Base-by-base conservation (phyloP, 2,113 vertebrate species). In the Spilogale gracilis region DNA sequence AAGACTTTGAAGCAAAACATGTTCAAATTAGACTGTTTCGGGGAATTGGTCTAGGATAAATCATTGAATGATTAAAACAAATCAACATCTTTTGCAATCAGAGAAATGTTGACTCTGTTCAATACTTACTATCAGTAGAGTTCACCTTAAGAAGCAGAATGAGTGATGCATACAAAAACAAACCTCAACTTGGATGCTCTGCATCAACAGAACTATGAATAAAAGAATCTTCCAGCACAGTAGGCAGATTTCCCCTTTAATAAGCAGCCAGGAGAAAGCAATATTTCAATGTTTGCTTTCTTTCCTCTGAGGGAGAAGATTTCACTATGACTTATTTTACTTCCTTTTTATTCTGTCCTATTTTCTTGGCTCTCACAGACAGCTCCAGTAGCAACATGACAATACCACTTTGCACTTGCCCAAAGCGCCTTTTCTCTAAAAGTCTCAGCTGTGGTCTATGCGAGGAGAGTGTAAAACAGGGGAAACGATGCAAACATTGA, bases 231-330 rank as follows among this genome's bases (percentile, higher is more conserved):
- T 97, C 86, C 82, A 98, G 97, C 94, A 97, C 94, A 86, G 95
- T 92, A 97, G 98, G 58, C 79, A 94, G 97, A 97, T 93, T 85
- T 96, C 80, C 78, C 89, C 3, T 98, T 98, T 97, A 94, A 96
- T 94, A 98, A 98, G 78, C 45, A 95, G 84, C 91, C 60, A 63
- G 54, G 65, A 98, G 90, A 98, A 98, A 67, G 61, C 73, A 95
- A 84, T 97, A 98, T 98, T 98, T 98, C 97, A 96, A 54, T 96
- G 96, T 95, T 96, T 97, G 96, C 86, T 98, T 97, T 98, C 82
- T 43, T 96, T 96, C 30, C 69, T 97, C 91, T 76, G 96, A 97
- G 91, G 63, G 79, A 97, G 79, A 76, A 88, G 97, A 38, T 98
- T 98, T 98, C 97, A 94, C 96, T 97, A 76, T 79, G 97, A 95